Conservation (phyloP, 1,140 invertebrate species). For the Hyphantria cunea region DNA sequence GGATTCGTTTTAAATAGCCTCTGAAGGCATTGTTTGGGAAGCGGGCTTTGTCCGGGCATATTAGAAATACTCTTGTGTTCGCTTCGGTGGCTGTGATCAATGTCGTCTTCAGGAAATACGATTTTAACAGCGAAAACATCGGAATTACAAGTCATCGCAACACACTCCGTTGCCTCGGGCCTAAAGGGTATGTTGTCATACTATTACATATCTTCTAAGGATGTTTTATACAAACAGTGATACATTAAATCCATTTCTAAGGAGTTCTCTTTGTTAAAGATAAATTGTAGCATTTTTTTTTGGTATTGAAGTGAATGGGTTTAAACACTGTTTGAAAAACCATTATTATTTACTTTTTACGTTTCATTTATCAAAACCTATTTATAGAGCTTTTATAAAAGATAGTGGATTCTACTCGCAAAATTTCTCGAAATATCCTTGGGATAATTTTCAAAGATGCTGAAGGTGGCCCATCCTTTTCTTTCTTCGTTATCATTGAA, state of each 20-base stretch:
- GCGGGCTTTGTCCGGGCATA: slow-evolving; percentile 54
- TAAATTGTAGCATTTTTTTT: slow-evolving; percentile 17
- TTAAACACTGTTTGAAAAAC: slow-evolving; percentile 6
- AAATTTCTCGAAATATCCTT: no score
- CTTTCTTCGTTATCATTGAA: no score
- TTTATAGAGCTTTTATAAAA: no score
- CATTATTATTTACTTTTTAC: no score
- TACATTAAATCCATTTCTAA: slow-evolving; percentile 31
- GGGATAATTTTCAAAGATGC: no score
- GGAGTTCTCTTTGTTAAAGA: slow-evolving; percentile 15
- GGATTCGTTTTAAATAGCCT: slow-evolving; percentile 70
- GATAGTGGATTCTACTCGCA: no score
- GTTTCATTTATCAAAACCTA: no score
- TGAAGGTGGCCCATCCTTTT: no score
- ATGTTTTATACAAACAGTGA: slow-evolving; percentile 54
- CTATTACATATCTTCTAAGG: slow-evolving; percentile 65
- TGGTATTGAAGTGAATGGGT: slow-evolving; percentile 24
- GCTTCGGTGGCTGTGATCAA: slow-evolving; percentile 65
- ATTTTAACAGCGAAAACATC: slow-evolving; percentile 80
- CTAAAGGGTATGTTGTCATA: slow-evolving; percentile 72
- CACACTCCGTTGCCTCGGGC: slow-evolving; percentile 68
- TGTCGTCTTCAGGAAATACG: slow-evolving; percentile 74
- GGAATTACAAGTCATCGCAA: slow-evolving; percentile 74
- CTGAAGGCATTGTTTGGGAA: slow-evolving; percentile 63
- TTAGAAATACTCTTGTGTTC: slow-evolving; percentile 59